phyloP scores from a whole-genome alignment of 2,797 vertebrate genomes.

The Hypotaenidia philippensis region DNA sequence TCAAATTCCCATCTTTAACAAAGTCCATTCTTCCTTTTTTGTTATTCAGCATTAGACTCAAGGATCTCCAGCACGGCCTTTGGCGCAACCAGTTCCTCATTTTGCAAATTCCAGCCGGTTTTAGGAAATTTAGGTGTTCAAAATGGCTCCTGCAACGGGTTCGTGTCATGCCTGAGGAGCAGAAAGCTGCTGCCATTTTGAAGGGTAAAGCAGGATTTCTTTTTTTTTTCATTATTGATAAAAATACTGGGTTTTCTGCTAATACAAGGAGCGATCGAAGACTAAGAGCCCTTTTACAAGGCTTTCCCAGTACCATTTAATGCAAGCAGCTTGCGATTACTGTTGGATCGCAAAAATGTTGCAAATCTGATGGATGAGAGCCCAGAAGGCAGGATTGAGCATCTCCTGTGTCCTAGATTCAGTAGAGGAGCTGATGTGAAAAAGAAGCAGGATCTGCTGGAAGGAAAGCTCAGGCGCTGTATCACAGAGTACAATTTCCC shows the following conservation, averaged over 20 bases:
- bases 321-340: neutral
- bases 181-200: neutral
- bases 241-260: neutral
- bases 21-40: neutral
- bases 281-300: neutral
- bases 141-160: neutral
- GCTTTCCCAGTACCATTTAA: neutral
- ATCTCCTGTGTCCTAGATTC: neutral
- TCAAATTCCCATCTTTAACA: neutral
- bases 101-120: neutral
- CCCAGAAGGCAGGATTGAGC: constrained; percentile 47
- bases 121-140: neutral
- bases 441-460: constrained; percentile 23
- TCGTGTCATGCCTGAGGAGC: neutral
- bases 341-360: neutral
- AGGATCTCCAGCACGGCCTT: accelerated
- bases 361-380: neutral
- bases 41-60: neutral
- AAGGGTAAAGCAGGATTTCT: neutral
- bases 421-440: neutral
- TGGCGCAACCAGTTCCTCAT: accelerated
- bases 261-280: neutral
- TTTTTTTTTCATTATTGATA: neutral
- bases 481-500: neutral
- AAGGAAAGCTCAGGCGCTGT: neutral